Conservation (phyloP, 2,113 vertebrate genomes). For the Spermophilus dauricus region DNA sequence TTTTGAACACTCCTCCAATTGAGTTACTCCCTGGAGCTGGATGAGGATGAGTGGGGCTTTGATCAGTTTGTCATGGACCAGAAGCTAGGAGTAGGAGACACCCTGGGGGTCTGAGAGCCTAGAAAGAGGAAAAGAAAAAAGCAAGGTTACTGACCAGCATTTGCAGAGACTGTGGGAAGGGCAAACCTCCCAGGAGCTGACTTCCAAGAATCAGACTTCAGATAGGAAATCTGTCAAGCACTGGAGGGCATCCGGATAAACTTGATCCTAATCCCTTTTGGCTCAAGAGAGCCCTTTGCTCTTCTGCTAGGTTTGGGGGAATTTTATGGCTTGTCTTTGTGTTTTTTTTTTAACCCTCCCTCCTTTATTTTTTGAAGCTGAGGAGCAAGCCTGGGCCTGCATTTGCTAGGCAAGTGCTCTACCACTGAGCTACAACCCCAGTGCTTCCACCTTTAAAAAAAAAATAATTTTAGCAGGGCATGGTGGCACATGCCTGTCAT, state of each 20-base stretch:
- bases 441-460: background rate
- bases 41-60: background rate
- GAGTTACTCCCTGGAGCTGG: background rate
- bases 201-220: background rate
- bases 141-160: background rate
- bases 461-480: background rate
- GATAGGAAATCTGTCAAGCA: background rate
- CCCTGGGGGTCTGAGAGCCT: background rate
- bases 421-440: background rate
- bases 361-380: background rate
- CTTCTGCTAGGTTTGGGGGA: background rate
- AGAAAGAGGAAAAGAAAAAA: background rate
- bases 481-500: too few species aligned
- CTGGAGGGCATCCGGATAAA: background rate
- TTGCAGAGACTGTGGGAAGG: background rate
- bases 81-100: background rate
- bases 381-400: too few species aligned
- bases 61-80: background rate
- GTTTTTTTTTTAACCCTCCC: background rate
- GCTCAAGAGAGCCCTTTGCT: background rate
- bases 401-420: too few species aligned
- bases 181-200: background rate
- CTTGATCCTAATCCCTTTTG: background rate
- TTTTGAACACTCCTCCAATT: background rate
- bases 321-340: background rate